A percentile compares a stretch with the other conserved stretches of the same genome.
Conservation (phyloP, 2,888 invertebrate genomes). For the Idaea dimidiata region DNA sequence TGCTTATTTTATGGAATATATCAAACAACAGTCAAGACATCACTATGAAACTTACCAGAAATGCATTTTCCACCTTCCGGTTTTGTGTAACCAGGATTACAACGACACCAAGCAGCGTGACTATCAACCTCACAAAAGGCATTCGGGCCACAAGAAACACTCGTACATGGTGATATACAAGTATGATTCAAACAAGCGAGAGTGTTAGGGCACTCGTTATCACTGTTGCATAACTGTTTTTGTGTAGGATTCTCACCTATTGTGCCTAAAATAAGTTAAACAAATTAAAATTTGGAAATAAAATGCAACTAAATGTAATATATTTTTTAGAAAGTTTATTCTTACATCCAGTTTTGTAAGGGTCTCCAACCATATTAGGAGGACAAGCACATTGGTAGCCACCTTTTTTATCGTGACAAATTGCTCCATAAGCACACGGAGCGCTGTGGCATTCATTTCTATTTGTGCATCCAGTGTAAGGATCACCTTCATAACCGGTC, state of each 20-base stretch:
- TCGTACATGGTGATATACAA: slow-evolving; percentile 90
- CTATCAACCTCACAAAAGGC: slow-evolving; percentile 93
- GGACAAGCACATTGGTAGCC: slow-evolving; percentile 93
- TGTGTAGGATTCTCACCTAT: slow-evolving; percentile 69
- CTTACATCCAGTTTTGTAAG: slow-evolving; percentile 91
- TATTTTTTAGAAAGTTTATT: slow-evolving; percentile 28
- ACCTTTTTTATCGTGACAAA: slow-evolving; percentile 92
- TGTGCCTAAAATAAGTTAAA: slow-evolving; percentile 45
- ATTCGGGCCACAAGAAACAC: slow-evolving; percentile 89
- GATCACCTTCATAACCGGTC: slow-evolving; percentile 92
- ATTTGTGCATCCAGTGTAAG: slow-evolving; percentile 90
- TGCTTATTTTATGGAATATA: no score
- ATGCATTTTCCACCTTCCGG: slow-evolving; percentile 90
- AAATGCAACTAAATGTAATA: neutral
- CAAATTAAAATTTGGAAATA: slow-evolving; percentile 3
- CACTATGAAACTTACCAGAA: slow-evolving; percentile 80
- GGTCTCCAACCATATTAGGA: slow-evolving; percentile 90
- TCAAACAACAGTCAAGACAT: neutral
- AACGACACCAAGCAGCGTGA: slow-evolving; percentile 94
- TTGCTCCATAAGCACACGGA: slow-evolving; percentile 93
- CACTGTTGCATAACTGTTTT: slow-evolving; percentile 85
- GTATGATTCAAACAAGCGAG: slow-evolving; percentile 89
- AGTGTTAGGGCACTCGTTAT: slow-evolving; percentile 90
- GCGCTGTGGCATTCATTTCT: slow-evolving; percentile 92
- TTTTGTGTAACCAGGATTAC: slow-evolving; percentile 90